These are phyloP conservation scores for Cetoscarus ocellatus DNA, from an alignment of 2,797 vertebrate species.

Conservation along the genomic window DNA sequence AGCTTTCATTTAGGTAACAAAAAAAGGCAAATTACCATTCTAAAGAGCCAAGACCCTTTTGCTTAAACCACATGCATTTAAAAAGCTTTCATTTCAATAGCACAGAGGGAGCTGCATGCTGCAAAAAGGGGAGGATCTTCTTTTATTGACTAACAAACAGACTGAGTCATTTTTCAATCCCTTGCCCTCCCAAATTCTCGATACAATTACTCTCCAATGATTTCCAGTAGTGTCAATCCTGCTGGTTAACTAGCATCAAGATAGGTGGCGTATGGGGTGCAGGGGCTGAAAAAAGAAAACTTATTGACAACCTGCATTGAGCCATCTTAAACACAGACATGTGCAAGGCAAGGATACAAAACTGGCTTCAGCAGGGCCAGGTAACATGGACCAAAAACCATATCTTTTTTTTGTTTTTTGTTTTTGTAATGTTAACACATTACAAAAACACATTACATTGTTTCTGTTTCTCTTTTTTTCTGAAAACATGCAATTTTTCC, in stretches of 20 bases:
- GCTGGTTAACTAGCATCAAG: conserved; percentile 71
- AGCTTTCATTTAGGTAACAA: conserved; percentile 76
- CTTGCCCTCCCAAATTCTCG: conserved; percentile 69
- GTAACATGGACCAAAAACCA: no score
- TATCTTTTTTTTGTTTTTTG: no score
- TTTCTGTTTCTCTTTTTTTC: no score
- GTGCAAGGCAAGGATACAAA: background rate
- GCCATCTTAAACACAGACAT: conserved; percentile 39
- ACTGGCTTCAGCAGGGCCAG: no score
- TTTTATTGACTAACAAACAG: conserved; percentile 71
- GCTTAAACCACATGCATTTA: conserved; percentile 56
- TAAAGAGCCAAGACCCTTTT: conserved; percentile 57
- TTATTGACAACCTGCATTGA: conserved; percentile 63
- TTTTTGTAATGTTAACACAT: no score
- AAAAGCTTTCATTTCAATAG: conserved; percentile 63
- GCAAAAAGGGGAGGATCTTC: conserved; percentile 50
- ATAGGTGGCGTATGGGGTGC: conserved; percentile 50
- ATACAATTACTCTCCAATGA: conserved; percentile 79
- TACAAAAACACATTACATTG: no score
- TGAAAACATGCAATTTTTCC: no score
- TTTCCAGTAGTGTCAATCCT: conserved; percentile 76
- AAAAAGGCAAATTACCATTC: conserved; percentile 69
- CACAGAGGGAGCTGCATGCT: conserved; percentile 25
- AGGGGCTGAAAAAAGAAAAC: conserved; percentile 52
- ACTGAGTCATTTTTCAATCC: conserved; percentile 75